phyloP scores from a whole-genome alignment of 2,797 vertebrate genomes.

The Tenualosa thibaudeaui region DNA sequence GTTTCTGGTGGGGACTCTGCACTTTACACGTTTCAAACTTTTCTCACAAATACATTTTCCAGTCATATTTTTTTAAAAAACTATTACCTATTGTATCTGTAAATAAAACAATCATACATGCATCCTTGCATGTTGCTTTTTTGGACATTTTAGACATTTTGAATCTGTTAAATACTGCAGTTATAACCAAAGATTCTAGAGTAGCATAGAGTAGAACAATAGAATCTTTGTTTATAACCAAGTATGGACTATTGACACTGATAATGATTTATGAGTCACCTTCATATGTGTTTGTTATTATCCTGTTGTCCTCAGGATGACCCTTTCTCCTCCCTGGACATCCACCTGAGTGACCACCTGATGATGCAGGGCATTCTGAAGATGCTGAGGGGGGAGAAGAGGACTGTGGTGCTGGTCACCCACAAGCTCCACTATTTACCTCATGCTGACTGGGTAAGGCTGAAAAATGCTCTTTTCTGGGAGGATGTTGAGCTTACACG shows the following conservation, averaged over 20 bases:
- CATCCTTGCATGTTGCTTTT: no score
- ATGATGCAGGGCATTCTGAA: constrained; percentile 97
- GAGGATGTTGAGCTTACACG: no score
- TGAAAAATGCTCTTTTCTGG: background rate
- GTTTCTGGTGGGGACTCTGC: constrained; percentile 86
- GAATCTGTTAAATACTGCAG: no score
- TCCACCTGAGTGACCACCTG: constrained; percentile 95
- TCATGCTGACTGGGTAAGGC: constrained; percentile 93
- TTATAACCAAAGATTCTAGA: no score
- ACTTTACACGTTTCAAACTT: background rate
- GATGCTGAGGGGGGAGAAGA: constrained; percentile 88
- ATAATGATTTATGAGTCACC: background rate
- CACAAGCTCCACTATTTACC: constrained; percentile 97
- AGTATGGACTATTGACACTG: background rate
- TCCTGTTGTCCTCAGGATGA: constrained; percentile 80
- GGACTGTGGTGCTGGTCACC: constrained; percentile 93
- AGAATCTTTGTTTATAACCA: no score
- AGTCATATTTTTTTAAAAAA: background rate
- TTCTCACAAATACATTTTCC: background rate
- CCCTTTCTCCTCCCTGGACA: constrained; percentile 96
- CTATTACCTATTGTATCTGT: background rate
- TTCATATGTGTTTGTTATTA: background rate
- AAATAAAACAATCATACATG: no score
- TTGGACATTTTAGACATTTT: no score
- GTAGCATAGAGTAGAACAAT: no score